Evolutionary conservation across 2,888 invertebrate genomes (phyloP).

Genomic region (Polyommatus iphigenia): DNA sequence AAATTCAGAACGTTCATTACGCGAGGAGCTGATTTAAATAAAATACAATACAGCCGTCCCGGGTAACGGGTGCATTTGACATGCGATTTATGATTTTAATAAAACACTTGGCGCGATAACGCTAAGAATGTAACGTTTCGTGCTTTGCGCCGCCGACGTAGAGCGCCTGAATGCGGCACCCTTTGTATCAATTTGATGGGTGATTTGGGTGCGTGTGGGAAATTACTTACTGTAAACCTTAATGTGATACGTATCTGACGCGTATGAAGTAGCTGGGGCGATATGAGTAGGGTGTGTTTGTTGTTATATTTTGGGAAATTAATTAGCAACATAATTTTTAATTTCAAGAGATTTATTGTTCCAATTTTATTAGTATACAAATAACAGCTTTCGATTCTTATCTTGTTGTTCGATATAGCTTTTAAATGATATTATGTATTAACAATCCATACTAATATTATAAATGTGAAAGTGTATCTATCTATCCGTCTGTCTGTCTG

Average conservation of each 20-base stretch:
- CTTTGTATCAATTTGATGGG: not conserved
- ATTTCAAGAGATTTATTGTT: not conserved
- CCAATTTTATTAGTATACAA: not conserved
- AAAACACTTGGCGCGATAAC: conserved; percentile 67
- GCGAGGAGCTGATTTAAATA: conserved; percentile 60
- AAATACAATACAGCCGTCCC: conserved; percentile 67
- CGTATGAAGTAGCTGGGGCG: not conserved
- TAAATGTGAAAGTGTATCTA: too few species aligned
- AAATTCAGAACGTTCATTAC: conserved; percentile 35
- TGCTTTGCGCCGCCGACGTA: conserved; percentile 41
- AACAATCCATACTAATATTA: too few species aligned
- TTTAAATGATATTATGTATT: not conserved
- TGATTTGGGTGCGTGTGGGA: not conserved
- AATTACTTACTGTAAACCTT: not conserved
- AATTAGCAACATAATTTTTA: not conserved
- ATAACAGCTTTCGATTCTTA: not conserved
- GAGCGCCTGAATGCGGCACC: not conserved
- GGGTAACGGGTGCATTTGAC: conserved; percentile 74
- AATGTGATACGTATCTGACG: conserved; percentile 10
- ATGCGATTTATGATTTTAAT: conserved; percentile 78
- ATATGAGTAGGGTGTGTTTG: not conserved
- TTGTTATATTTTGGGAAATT: not conserved
- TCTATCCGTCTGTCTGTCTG: too few species aligned
- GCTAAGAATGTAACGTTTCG: conserved; percentile 61
- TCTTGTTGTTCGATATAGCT: not conserved